Base-by-base conservation (phyloP, 1,140 invertebrate genomes). In the Apis laboriosa region DNA sequence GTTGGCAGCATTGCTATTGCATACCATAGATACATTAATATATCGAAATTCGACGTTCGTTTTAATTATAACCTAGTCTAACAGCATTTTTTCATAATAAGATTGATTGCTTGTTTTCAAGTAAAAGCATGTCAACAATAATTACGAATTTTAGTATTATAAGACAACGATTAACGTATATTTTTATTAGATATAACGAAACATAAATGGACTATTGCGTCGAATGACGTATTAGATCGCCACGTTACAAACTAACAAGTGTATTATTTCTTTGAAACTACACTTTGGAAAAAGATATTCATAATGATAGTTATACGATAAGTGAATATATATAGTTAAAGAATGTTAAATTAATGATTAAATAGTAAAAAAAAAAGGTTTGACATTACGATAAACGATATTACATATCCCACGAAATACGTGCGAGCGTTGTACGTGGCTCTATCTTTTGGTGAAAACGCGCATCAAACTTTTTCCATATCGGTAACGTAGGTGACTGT, bases 401-500 rank as follows among this genome's bases (percentile, higher is more conserved):
- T 60, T 64, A 60, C 67, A 67, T 77, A 51, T 70, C 56, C 64
- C 34, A 58, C 56, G 63, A 28, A 55, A 66, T n/a, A 8, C 76
- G 81, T 53, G 67, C 9, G 28, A 64, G 28, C 61, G 84, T 73
- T 83, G 77, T 91, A 58, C 24, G 92, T 93, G 92, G 92, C 92
- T 92, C 92, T 91, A 92, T 93, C 92, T 93, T 88, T 64, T 88
- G 92, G 89, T 83, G 77, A 81, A 86, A 84, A 78, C 64, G 67
- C 83, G 85, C 56, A 60, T 76, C 66, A 71, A 80, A 56, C 77
- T 66, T 84, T 88, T 90, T 81, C 89, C 79, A 21, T 49, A 90
- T 89, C 91, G 91, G 88, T 90, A 92, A 91, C 24, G 74, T 81
- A 86, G 85, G 49, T 79, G 75, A 66, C 88, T 88, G 21, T 66